phyloP scores from a whole-genome alignment of 2,797 vertebrate species.

The Zenarchopterus dispar region DNA sequence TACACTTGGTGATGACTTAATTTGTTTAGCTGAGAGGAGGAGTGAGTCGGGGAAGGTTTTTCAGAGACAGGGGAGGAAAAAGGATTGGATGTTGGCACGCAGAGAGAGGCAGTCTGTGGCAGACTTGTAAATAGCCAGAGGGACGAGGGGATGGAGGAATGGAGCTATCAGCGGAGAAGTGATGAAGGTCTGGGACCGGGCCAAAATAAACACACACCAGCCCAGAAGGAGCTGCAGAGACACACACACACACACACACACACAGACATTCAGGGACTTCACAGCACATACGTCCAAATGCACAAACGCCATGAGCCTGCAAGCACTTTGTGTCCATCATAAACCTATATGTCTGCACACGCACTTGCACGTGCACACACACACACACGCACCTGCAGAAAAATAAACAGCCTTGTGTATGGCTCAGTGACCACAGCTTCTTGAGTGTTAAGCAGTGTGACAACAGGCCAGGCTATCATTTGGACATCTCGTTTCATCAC shows the following conservation, averaged over 20 bases:
- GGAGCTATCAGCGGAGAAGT: conserved; percentile 83
- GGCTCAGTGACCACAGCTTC: conserved; percentile 61
- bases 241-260: conserved; percentile 18
- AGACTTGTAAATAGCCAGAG: conserved; percentile 81
- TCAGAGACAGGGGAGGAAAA: conserved; percentile 37
- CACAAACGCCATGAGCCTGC: conserved; percentile 49
- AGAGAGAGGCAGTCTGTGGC: conserved; percentile 70
- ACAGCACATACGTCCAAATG: conserved; percentile 35
- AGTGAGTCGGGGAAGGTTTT: conserved; percentile 9
- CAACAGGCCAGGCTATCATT: conserved; percentile 70
- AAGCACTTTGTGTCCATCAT: conserved; percentile 46
- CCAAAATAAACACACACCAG: conserved; percentile 84
- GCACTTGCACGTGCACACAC: conserved; percentile 18
- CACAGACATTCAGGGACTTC: conserved; percentile 25
- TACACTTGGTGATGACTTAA: conserved; percentile 17
- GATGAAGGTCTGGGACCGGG: conserved; percentile 80
- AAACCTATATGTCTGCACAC: conserved; percentile 8
- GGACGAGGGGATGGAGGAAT: conserved; percentile 75
- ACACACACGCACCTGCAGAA: conserved; percentile 56
- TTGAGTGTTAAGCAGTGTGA: conserved; percentile 71
- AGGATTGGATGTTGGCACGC: conserved; percentile 78
- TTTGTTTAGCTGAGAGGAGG: conserved; percentile 37
- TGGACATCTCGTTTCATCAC: conserved; percentile 76
- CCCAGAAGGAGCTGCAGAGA: conserved; percentile 70
- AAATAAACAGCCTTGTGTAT: conserved; percentile 51